Percentiles rank a stretch among this genome's conserved stretches.
phyloP scores from a whole-genome alignment of 1,140 invertebrate genomes.

The Tenebrio molitor region DNA sequence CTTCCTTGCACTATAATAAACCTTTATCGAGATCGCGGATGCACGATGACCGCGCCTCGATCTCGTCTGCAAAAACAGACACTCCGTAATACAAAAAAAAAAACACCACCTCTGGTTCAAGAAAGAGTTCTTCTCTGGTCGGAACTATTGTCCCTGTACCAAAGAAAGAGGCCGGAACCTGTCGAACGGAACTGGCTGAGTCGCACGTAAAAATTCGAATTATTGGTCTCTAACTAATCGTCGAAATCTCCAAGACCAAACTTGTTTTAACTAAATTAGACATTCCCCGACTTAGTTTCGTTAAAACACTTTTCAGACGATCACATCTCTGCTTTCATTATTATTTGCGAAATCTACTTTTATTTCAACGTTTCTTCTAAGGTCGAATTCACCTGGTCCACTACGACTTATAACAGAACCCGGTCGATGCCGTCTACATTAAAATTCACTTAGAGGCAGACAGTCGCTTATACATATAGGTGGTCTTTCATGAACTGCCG shows the following conservation, averaged over 20 bases:
- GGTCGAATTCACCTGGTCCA: too few species aligned
- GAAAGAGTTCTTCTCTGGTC: not conserved
- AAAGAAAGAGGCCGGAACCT: not conserved
- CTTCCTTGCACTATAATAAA: conserved; percentile 50
- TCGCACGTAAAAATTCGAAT: too few species aligned
- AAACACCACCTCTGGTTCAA: too few species aligned
- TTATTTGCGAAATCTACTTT: too few species aligned
- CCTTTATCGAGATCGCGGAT: conserved; percentile 42
- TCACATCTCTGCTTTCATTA: conserved; percentile 2
- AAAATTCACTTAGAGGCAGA: too few species aligned
- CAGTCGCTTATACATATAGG: too few species aligned
- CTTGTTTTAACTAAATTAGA: not conserved
- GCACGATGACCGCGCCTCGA: conserved; percentile 17
- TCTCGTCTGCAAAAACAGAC: conserved; percentile 8
- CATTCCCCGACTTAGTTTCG: too few species aligned
- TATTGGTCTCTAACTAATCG: too few species aligned
- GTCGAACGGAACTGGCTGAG: not conserved
- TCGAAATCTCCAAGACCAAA: not conserved
- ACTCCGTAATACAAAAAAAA: conserved; percentile 1
- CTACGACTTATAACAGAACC: too few species aligned
- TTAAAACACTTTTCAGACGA: not conserved
- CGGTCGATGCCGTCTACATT: too few species aligned
- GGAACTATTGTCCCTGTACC: not conserved
- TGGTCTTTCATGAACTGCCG: too few species aligned
- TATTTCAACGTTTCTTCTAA: too few species aligned